Evolutionary conservation across 2,797 vertebrate species (phyloP), one percentile per base, ranked within the genome.

Genomic region (Gymnothorax reevesii): DNA sequence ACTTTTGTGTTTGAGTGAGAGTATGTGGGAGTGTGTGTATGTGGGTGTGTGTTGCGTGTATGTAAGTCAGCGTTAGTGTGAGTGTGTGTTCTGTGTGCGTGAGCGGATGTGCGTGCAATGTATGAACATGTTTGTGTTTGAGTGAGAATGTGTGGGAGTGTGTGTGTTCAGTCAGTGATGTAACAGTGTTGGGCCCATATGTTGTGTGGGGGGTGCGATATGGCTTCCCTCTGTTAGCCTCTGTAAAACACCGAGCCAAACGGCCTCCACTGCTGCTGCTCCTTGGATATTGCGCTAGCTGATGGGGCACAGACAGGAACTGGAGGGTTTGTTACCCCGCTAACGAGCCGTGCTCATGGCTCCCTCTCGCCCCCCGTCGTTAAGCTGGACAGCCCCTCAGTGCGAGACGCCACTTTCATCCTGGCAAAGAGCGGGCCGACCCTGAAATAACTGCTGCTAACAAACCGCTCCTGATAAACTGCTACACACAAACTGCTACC

Each of bases 341-440:
- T 91, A 90, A 92, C 89, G 88, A 89, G 89, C 83, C 89, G 71
- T 87, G 69, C 83, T 89, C 52, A 87, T 86, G 25, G 85, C 85
- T 89, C 86, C 90, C 89, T 89, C 88, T 88, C 90, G 88, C 87
- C 49, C 20, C 33, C 69, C 75, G 69, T 89, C 71, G 62, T 89
- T 90, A 86, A 83, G 85, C 80, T 69, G 66, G 57, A 73, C 33
- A 84, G 82, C 57, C 20, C 33, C n/a, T 20, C 54, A 27, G 83
- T 64, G 80, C 87, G 57, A 75, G 77, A 33, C 84, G 60, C 86
- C 89, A 87, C 84, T 89, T 90, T 87, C 84, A 87, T 87, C 57
- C 55, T 59, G 27, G 86, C 85, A 88, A 75, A 66, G 66, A n/a
- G 62, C 87, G 86, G 13, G 57, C 9, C 17, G 3, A 15, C 15